Base-by-base conservation (phyloP, 2,888 invertebrate genomes). In the Eilema sororculum region DNA sequence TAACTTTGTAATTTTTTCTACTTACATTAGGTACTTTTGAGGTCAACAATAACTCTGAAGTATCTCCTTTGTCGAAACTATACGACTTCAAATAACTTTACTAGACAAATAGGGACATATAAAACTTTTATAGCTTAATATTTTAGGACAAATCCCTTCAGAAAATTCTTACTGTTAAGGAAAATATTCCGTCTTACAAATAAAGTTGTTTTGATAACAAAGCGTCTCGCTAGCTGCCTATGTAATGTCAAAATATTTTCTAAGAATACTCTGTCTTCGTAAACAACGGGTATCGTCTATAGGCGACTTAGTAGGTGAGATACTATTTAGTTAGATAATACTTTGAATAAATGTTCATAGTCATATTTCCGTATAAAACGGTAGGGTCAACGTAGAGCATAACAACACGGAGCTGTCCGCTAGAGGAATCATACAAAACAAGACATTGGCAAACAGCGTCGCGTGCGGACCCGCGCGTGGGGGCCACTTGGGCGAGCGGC, bases 1-100 rank as follows among this genome's bases (percentile, higher is more conserved):
- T 88, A 88, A 86, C 86, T 88, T 89, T 89, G 20, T 87, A 87
- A 87, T 88, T 84, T 89, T 89, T 83, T 41, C 41, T 84, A 77
- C 78, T 83, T n/a, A n/a, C 9, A n/a, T 20, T 20, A 20, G 8
- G 52, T n/a, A 20, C 52, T 52, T 52, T n/a, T 52, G n/a, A 52
- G 20, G 52, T 52, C 52, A 52, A 52, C 6, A 52, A n/a, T 52
- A 52, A 52, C 52, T n/a, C 9, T 5, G n/a, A 80, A 77, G 76
- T 72, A 69, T 68, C 3, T 67, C 72, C 68, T 79, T 68, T 77
- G 71, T 77, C 75, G 81, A 80, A 80, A 77, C 68, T 76, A 75
- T 67, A 66, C 68, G 72, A 78, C 72, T 78, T 81, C 71, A 67
- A 63, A 66, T 73, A 61, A 75, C 66, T 75, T 72, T 28, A 70